A percentile compares a stretch with the other conserved stretches of the same genome.
These are phyloP conservation scores for Drosophila serrata DNA, from an alignment of 1,140 invertebrate species.

Conservation along the genomic window DNA sequence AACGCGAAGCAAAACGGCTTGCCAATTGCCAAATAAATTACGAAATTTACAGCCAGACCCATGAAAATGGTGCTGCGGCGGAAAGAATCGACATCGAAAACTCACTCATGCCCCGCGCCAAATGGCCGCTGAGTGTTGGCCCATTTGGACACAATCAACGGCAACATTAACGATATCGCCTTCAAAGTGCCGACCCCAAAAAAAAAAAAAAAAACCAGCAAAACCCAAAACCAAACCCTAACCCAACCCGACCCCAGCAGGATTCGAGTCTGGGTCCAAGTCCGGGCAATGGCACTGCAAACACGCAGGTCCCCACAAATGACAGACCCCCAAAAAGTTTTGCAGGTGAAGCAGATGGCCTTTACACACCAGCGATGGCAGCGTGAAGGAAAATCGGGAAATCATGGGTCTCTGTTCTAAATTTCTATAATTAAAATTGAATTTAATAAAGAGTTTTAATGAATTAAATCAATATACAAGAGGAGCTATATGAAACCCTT, in stretches of 20 bases:
- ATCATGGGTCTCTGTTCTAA: too few species aligned
- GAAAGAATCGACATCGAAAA: conserved; percentile 29
- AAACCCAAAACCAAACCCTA: conserved; percentile 43
- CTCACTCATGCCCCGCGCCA: conserved; percentile 27
- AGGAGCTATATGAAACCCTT: too few species aligned
- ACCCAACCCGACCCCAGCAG: conserved; percentile 32
- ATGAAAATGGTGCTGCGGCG: not conserved
- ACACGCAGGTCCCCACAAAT: conserved; percentile 76
- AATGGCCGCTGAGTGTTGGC: conserved; percentile 51
- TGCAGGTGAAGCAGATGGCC: conserved; percentile 49
- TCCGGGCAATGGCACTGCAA: conserved; percentile 58
- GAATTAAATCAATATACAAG: not conserved
- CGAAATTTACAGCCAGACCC: conserved; percentile 62
- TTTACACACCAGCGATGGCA: conserved; percentile 28
- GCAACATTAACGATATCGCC: conserved; percentile 83
- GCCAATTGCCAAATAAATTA: conserved; percentile 81
- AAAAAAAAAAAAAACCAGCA: not conserved
- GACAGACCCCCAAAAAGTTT: conserved; percentile 56
- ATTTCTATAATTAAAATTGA: too few species aligned
- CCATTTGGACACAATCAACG: conserved; percentile 77
- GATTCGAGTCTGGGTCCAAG: conserved; percentile 6
- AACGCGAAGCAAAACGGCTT: conserved; percentile 52
- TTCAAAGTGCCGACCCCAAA: conserved; percentile 70
- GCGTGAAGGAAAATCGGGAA: not conserved
- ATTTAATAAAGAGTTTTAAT: too few species aligned